phyloP scores from a whole-genome alignment of 2,888 invertebrate species.

The Drosophila lutescens region DNA sequence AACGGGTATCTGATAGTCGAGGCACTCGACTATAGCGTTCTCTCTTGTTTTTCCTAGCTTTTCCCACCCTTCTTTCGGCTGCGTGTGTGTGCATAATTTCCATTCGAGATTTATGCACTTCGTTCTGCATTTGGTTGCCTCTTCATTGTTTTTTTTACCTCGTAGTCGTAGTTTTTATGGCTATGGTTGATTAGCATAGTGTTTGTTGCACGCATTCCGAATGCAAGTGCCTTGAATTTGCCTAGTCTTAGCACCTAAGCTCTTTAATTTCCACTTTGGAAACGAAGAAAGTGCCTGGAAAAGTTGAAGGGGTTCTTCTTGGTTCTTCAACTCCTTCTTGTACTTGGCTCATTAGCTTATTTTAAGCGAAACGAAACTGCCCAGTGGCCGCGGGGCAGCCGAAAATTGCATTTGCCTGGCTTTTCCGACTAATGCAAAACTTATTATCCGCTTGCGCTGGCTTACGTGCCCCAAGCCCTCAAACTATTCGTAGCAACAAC shows the following conservation, averaged over 20 bases:
- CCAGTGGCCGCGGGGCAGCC: constrained; percentile 7
- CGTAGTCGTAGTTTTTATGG: constrained; percentile 6
- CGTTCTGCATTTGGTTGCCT: constrained; percentile 2
- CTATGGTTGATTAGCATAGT: constrained; percentile 30
- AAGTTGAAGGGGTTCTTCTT: constrained; percentile 9
- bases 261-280: neutral
- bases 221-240: constrained; percentile 17
- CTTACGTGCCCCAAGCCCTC: constrained; percentile 45
- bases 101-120: constrained; percentile 33
- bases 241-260: neutral
- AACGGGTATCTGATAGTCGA: no score
- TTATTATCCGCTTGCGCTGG: constrained; percentile 65
- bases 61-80: neutral
- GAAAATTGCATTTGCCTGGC: constrained; percentile 58
- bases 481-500: neutral
- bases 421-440: constrained; percentile 54
- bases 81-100: constrained; percentile 25
- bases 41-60: neutral
- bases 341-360: constrained; percentile 51
- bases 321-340: constrained; percentile 2
- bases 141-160: constrained; percentile 3
- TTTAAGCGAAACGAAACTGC: constrained; percentile 20
- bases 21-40: no score
- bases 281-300: no score
- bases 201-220: constrained; percentile 19